Evolutionary conservation across 1,140 invertebrate species (phyloP).

Genomic region (Phymastichus coffea): DNA sequence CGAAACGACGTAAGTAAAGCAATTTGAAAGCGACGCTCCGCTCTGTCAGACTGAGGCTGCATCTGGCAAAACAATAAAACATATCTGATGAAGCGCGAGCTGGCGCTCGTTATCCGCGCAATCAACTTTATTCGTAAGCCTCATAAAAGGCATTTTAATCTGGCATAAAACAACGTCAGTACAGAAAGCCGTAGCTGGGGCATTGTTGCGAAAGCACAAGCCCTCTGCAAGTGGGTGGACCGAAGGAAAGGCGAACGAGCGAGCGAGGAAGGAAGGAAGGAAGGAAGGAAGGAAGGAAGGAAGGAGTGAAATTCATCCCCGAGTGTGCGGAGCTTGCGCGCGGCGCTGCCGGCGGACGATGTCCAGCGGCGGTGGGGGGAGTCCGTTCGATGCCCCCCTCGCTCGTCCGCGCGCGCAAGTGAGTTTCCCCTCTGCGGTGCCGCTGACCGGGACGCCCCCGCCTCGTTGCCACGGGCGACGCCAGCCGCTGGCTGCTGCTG

Average conservation of each 20-base stretch:
- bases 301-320: conserved; percentile 52
- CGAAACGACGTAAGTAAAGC: too few relatives aligned
- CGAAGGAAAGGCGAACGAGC: neutral
- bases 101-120: too few relatives aligned
- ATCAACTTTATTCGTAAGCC: too few relatives aligned
- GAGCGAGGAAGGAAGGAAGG: conserved; percentile 17
- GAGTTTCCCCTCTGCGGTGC: conserved; percentile 27
- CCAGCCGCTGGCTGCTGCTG: conserved; percentile 42
- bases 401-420: conserved; percentile 12
- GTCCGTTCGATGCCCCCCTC: conserved; percentile 30
- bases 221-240: conserved; percentile 1
- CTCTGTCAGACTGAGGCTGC: too few relatives aligned
- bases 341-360: conserved; percentile 44
- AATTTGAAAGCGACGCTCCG: too few relatives aligned
- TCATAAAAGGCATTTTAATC: too few relatives aligned
- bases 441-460: conserved; percentile 50
- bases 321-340: conserved; percentile 41
- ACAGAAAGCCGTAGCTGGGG: too few relatives aligned
- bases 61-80: too few relatives aligned
- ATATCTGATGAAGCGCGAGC: too few relatives aligned
- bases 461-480: conserved; percentile 51
- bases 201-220: too few relatives aligned
- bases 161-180: too few relatives aligned
- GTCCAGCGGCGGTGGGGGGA: conserved; percentile 46
- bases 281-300: conserved; percentile 37